Percentiles rank a stretch among this genome's conserved stretches.
phyloP scores from a whole-genome alignment of 2,797 vertebrate species.

The Pyrrhura leucotis region DNA sequence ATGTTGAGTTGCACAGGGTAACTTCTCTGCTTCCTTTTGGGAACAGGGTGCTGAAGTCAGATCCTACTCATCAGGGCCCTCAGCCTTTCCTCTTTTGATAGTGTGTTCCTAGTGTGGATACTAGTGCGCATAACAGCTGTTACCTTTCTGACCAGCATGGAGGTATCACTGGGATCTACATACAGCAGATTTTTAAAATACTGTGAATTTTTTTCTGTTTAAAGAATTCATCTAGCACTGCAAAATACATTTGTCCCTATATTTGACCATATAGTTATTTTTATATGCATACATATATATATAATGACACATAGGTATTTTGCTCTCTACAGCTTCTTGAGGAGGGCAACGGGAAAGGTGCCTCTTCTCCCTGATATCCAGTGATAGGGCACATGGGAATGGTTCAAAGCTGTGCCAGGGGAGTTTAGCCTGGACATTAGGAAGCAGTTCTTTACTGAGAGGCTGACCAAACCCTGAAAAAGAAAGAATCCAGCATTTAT shows the following conservation, averaged over 20 bases:
- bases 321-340: background rate
- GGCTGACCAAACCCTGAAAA: background rate
- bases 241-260: background rate
- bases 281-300: too few species aligned
- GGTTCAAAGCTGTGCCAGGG: background rate
- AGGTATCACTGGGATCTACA: background rate
- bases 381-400: background rate
- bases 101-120: background rate
- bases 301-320: background rate
- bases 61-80: background rate
- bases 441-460: background rate
- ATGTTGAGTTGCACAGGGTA: rapidly evolving
- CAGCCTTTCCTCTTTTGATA: background rate
- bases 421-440: background rate
- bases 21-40: background rate
- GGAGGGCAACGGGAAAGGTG: background rate
- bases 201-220: background rate
- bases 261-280: background rate
- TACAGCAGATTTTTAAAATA: background rate
- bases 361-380: background rate
- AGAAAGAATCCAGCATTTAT: background rate
- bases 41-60: background rate
- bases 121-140: background rate
- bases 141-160: background rate
- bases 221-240: background rate